Base-by-base conservation (phyloP, 2,888 invertebrate species). In the Nesidiocoris tenuis region DNA sequence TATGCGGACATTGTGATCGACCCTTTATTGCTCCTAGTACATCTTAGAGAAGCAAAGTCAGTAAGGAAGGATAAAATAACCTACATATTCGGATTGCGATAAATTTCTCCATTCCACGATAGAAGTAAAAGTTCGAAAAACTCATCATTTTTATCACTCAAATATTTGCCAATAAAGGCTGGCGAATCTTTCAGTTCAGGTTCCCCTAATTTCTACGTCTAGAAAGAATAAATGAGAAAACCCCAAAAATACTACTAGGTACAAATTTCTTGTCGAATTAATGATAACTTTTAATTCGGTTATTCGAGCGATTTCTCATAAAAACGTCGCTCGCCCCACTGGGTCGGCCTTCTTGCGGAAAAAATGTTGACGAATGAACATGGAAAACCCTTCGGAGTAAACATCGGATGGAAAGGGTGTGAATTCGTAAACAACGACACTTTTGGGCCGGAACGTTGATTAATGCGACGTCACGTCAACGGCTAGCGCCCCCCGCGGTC, bases 381-480 rank as follows among this genome's bases (percentile, higher is more conserved):
- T 39, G 39, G 39, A 63, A 63, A 16, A 18, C 65, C 2, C 65
- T 25, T 23, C 65, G 65, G 5, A 55, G 70, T 55, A 67, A 67
- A 67, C 54, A n/a, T 23, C 59, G 24, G 9, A 24, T 23, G 23
- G 59, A 70, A 57, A 59, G 61, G 23, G 17, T 18, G 61, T 70
- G 70, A 70, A 61, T 54, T 19, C 23, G 70, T 70, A 70, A 70
- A 70, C 70, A 70, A 67, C 68, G 68, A 70, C 70, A 59, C 70
- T 57, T 39, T 39, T 12, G 39, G 39, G 39, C 61, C 25, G 57
- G 16, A 56, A 9, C 18, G 23, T 24, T 70, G 70, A 70, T 70
- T 59, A 70, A 70, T 70, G 70, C 57, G 70, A 23, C 70, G 23
- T 59, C 59, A 59, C 59, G 59, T 59, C 59, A 59, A 59, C 61